Conservation (phyloP, 2,797 vertebrate genomes). For the Tenualosa ilisha region DNA sequence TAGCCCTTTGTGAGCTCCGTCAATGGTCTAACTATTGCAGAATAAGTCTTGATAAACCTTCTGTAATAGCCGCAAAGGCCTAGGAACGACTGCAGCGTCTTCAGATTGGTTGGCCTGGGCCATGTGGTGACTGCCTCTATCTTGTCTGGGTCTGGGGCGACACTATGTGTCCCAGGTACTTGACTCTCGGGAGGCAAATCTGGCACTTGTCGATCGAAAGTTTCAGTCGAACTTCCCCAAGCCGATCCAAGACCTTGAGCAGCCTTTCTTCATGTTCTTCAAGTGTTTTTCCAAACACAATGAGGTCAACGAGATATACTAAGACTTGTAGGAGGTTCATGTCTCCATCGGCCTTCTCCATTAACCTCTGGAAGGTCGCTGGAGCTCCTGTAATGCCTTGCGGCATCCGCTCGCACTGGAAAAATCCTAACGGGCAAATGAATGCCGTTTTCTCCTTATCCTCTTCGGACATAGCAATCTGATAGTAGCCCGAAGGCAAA, state of each 20-base stretch:
- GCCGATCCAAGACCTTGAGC: not conserved
- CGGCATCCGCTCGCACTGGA: too few relatives aligned
- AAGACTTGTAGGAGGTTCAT: slow-evolving; percentile 42
- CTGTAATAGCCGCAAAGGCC: too few relatives aligned
- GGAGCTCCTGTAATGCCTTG: slow-evolving; percentile 19
- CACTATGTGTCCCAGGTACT: slow-evolving; percentile 42
- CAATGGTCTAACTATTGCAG: not conserved
- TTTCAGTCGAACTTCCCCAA: slow-evolving; percentile 1
- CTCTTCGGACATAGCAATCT: slow-evolving; percentile 37
- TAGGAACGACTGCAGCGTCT: slow-evolving; percentile 20
- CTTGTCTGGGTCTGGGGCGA: slow-evolving; percentile 28
- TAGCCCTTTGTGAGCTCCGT: slow-evolving; percentile 32
- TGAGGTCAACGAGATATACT: slow-evolving; percentile 34
- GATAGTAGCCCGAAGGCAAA: slow-evolving; percentile 24
- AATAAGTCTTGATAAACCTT: too few relatives aligned
- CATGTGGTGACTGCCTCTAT: slow-evolving; percentile 34
- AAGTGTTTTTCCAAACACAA: not conserved
- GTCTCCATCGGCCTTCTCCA: slow-evolving; percentile 31
- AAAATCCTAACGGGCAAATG: too few relatives aligned
- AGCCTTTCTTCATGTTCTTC: slow-evolving; percentile 22
- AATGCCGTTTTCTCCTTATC: slow-evolving; percentile 30
- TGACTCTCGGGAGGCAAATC: slow-evolving; percentile 33
- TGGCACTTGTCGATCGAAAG: slow-evolving; percentile 30
- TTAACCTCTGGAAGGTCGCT: not conserved
- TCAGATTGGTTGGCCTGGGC: slow-evolving; percentile 16